Evolutionary conservation across 2,797 vertebrate species (phyloP).

Genomic region (Acropternis orthonyx): DNA sequence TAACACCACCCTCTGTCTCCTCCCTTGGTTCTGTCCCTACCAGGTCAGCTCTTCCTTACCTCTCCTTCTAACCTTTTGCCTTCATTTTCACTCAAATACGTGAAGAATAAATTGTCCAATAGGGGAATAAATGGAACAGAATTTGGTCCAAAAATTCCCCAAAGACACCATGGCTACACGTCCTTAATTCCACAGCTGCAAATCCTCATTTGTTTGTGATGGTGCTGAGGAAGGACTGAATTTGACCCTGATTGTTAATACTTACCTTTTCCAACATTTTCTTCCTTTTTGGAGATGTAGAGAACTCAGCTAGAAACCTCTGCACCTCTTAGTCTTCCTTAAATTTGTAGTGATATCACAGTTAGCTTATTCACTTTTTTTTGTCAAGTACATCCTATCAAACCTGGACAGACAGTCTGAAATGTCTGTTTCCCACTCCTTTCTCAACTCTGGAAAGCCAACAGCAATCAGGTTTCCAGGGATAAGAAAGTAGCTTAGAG

Average conservation of each 20-base stretch:
- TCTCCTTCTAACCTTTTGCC: background rate
- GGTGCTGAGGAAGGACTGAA: background rate
- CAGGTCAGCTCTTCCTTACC: background rate
- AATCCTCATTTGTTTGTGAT: background rate
- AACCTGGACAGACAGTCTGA: background rate
- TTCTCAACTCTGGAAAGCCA: background rate
- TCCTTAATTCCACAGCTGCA: background rate
- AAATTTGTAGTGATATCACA: background rate
- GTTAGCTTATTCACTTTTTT: background rate
- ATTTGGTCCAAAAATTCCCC: background rate
- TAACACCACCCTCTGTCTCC: background rate
- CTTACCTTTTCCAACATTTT: background rate
- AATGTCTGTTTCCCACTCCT: background rate
- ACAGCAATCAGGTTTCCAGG: background rate
- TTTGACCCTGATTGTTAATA: background rate
- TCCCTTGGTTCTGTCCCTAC: background rate
- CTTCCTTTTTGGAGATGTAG: background rate
- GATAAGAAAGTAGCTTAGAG: slow-evolving; percentile 7
- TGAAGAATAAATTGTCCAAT: background rate
- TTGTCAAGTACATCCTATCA: background rate
- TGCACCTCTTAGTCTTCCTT: background rate
- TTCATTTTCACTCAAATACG: background rate
- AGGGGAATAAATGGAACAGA: background rate
- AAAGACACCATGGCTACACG: background rate
- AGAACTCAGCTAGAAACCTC: background rate